Conservation (phyloP, 2,113 vertebrate species). For the Sphyrna mokarran region DNA sequence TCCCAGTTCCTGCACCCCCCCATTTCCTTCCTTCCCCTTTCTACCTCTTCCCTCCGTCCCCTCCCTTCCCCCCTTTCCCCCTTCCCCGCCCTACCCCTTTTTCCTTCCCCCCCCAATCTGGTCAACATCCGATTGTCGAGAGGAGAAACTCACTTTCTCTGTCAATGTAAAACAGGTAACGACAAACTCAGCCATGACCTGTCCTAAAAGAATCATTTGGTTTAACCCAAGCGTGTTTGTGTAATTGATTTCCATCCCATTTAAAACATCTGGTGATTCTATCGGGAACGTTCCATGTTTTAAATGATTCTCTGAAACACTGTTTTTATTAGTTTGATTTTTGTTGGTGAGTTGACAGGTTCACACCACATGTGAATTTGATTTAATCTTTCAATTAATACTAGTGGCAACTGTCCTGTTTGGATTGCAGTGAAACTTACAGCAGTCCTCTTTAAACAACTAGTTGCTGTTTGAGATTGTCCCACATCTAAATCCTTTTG, state of each 20-base stretch:
- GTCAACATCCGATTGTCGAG: too few relatives aligned
- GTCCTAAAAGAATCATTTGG: not conserved
- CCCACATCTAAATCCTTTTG: not conserved
- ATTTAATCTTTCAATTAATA: not conserved
- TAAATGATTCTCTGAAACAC: not conserved
- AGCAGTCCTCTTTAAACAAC: not conserved
- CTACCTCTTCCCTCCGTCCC: too few relatives aligned
- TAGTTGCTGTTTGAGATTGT: not conserved
- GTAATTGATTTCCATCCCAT: not conserved
- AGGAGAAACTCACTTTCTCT: not conserved
- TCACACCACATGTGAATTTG: not conserved
- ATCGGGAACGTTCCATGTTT: not conserved
- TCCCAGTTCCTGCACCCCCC: not conserved
- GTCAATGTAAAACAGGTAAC: not conserved
- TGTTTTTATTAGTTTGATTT: not conserved
- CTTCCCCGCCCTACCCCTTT: accelerated
- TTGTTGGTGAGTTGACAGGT: not conserved
- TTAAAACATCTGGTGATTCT: not conserved
- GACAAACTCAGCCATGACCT: not conserved
- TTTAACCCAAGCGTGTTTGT: not conserved
- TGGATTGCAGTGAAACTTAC: not conserved
- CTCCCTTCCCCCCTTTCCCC: not conserved
- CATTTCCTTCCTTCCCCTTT: accelerated
- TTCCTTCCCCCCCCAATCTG: too few relatives aligned
- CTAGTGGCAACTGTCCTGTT: not conserved